Evolutionary conservation across 2,888 invertebrate genomes (phyloP), one percentile per base, ranked within the genome.

Genomic region (Campoplex nolae): DNA sequence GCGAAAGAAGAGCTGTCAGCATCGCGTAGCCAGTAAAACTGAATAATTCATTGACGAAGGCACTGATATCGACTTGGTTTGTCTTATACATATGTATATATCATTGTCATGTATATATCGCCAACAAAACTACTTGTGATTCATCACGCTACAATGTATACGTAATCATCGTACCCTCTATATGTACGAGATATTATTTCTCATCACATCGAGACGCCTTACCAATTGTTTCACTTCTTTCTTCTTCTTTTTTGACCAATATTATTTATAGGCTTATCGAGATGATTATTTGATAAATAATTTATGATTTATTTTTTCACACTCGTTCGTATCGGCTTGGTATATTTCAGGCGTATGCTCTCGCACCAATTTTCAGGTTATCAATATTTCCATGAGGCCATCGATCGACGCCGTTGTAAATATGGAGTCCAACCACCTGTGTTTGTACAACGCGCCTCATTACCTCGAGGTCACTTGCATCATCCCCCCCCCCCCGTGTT

Each of bases 11-110:
- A 62, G 79, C 42, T 58, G 68, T 28, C 51, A 71, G 76, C 51
- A 32, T 67, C 70, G 28, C 48, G 75, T 48, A 32, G 42, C 58
- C 67, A 32, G 58, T 51, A 68, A 75, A 86, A 58, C 62, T 83
- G 83, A 86, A 86, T 86, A 70, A 86, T 86, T 86, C 83, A 86
- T 56, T 70, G 74, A 70, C 70, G 79, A 86, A 70, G 80, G 28
- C 65, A 83, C 75, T 79, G 73, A 80, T 80, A 82, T 86, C 86
- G 83, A 83, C 83, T 45, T 54, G 68, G 56, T 70, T 70, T 67
- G 83, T 79, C 78, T 83, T 38, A 62, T 62, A 62, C 62, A 32
- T 32, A 62, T 32, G 62, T 32, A 62, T 23, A 23, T 23, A 23
- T 23, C 16, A 28, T 32, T 2, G 32, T n/a, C 45, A 32, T 62